These are phyloP conservation scores for Lerema accius DNA, from an alignment of 1,140 invertebrate species.

Conservation along the genomic window DNA sequence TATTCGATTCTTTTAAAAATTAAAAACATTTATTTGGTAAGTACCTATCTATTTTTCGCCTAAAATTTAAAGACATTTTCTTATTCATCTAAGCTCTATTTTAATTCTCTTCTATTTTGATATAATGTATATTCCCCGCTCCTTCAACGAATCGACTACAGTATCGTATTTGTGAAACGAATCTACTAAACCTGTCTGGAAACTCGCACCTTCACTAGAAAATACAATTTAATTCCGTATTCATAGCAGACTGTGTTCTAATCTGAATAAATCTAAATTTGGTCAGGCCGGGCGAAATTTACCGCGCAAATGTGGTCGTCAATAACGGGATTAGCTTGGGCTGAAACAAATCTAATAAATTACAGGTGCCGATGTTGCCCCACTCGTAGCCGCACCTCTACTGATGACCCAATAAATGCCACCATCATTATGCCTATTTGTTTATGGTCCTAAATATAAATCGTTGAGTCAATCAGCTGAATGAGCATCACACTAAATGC, in stretches of 20 bases:
- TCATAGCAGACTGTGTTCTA: slow-evolving; percentile 2
- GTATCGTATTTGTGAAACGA: too few species aligned
- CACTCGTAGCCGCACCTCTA: slow-evolving; percentile 28
- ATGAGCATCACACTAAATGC: too few species aligned
- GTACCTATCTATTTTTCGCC: too few species aligned
- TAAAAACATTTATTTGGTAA: too few species aligned
- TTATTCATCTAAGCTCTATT: too few species aligned
- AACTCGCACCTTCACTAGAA: too few species aligned
- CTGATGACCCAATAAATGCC: slow-evolving; percentile 42
- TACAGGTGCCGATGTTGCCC: slow-evolving; percentile 60
- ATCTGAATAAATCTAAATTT: slow-evolving; percentile 16
- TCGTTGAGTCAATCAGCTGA: not conserved
- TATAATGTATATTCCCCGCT: too few species aligned
- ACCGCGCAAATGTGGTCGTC: slow-evolving; percentile 6
- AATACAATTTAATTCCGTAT: not conserved
- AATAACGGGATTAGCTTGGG: slow-evolving; percentile 62
- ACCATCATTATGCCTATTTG: slow-evolving; percentile 41
- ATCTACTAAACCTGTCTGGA: too few species aligned
- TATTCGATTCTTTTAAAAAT: too few species aligned
- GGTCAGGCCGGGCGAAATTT: not conserved
- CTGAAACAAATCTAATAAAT: slow-evolving; percentile 69
- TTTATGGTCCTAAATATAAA: slow-evolving; percentile 36
- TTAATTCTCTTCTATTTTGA: too few species aligned
- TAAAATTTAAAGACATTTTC: too few species aligned
- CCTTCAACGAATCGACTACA: too few species aligned